Evolutionary conservation across 1,140 invertebrate species (phyloP).

Genomic region (Myzus persicae): DNA sequence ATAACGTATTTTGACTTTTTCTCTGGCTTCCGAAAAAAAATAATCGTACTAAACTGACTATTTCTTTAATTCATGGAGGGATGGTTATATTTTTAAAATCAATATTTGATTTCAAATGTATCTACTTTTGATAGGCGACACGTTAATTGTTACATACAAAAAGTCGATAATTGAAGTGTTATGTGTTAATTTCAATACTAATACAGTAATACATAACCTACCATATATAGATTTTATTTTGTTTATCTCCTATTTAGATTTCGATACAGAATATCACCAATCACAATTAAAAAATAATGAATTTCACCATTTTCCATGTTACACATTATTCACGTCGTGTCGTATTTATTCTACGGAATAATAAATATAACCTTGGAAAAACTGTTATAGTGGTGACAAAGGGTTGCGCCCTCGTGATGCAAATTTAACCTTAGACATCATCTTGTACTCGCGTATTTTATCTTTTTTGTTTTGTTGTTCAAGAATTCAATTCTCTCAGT

Average conservation of each 20-base stretch:
- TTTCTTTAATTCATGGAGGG: not conserved
- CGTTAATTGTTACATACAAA: not conserved
- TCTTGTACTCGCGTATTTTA: not conserved
- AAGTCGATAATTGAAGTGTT: not conserved
- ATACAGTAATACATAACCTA: no score
- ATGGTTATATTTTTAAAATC: not conserved
- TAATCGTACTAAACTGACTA: not conserved
- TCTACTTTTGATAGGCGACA: not conserved
- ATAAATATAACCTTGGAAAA: not conserved
- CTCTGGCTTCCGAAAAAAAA: not conserved
- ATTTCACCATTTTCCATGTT: not conserved
- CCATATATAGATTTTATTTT: no score
- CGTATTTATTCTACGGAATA: not conserved
- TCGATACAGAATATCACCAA: not conserved
- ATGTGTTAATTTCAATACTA: not conserved
- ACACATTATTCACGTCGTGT: not conserved
- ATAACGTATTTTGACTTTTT: conserved; percentile 12
- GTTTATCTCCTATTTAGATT: not conserved
- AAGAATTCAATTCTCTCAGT: conserved; percentile 8
- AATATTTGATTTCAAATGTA: not conserved
- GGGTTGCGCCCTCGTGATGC: not conserved
- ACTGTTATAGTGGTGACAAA: not conserved
- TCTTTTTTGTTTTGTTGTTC: not conserved
- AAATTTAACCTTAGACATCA: conserved; percentile 2
- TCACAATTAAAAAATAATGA: not conserved